phyloP scores from a whole-genome alignment of 2,888 invertebrate genomes.

The Stratiomys singularior region DNA sequence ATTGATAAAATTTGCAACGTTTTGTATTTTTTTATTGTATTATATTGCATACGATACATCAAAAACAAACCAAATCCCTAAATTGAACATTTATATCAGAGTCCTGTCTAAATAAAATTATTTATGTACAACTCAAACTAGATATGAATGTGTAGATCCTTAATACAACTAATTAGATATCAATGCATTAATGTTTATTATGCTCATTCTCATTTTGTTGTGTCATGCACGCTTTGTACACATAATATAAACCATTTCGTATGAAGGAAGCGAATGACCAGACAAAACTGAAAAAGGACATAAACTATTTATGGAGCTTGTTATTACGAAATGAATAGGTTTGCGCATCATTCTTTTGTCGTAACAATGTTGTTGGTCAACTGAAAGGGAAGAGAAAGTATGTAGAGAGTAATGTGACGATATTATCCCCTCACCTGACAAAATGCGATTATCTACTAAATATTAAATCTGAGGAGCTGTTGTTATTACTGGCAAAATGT shows the following conservation, averaged over 20 bases:
- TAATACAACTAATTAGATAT: slow-evolving; percentile 22
- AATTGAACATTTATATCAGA: too few relatives aligned
- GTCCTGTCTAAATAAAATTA: slow-evolving; percentile 20
- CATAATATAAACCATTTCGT: too few relatives aligned
- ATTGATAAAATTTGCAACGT: slow-evolving; percentile 21
- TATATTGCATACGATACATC: background rate
- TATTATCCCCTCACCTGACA: background rate
- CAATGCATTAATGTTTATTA: slow-evolving; percentile 39
- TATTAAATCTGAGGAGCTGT: background rate
- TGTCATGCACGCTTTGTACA: background rate
- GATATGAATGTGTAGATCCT: too few relatives aligned
- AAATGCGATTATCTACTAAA: background rate
- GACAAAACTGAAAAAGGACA: slow-evolving; percentile 14
- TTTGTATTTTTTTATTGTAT: slow-evolving; percentile 6
- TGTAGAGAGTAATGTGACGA: background rate
- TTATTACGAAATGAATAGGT: slow-evolving; percentile 25
- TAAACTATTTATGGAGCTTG: slow-evolving; percentile 39
- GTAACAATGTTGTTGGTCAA: background rate
- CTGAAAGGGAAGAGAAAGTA: too few relatives aligned
- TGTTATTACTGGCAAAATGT: too few relatives aligned
- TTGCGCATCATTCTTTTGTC: slow-evolving; percentile 20
- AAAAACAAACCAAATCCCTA: too few relatives aligned
- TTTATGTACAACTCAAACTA: slow-evolving; percentile 2
- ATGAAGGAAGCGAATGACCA: background rate
- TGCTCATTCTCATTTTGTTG: slow-evolving; percentile 14